Evolutionary conservation across 2,113 vertebrate genomes (phyloP).

Genomic region (Struthidea cinerea): DNA sequence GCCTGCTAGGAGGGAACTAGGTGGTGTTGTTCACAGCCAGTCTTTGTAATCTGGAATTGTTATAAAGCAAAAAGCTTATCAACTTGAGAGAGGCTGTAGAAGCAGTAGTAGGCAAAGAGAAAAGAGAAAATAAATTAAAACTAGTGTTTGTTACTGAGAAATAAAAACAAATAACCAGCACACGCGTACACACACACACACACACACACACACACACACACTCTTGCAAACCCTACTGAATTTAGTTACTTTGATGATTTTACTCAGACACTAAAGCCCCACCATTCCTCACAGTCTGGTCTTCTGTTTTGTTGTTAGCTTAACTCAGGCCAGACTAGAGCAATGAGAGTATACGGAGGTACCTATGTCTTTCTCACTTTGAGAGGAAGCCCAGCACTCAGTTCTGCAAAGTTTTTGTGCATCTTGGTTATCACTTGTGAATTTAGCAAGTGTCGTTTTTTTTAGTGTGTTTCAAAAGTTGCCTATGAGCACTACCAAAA

Average conservation of each 20-base stretch:
- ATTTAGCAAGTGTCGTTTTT: neutral
- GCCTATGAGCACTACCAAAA: neutral
- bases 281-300: neutral
- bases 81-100: neutral
- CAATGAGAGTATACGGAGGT: neutral
- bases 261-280: neutral
- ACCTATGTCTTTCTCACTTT: neutral
- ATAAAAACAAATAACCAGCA: neutral
- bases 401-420: neutral
- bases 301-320: neutral
- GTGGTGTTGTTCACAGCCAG: neutral
- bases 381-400: neutral
- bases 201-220: neutral
- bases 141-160: neutral
- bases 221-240: neutral
- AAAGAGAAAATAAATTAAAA: neutral
- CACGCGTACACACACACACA: neutral
- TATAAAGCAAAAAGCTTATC: neutral
- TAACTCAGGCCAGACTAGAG: neutral
- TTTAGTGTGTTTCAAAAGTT: neutral
- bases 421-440: neutral
- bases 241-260: neutral
- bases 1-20: neutral
- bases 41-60: neutral
- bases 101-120: neutral